These are phyloP conservation scores for Istiophorus platypterus DNA, from an alignment of 2,113 vertebrate genomes.

Conservation along the genomic window DNA sequence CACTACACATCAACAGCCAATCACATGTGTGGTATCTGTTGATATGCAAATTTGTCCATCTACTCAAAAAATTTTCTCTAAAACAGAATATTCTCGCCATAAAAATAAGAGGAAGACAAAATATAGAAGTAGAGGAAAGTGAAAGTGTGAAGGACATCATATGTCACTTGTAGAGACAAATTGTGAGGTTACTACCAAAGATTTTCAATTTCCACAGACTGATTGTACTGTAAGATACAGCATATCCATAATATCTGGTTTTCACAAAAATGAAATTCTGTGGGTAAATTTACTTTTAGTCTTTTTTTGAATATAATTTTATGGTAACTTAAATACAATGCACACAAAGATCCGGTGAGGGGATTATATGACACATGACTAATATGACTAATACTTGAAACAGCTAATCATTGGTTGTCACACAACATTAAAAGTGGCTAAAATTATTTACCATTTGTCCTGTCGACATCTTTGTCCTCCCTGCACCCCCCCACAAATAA, in stretches of 20 bases:
- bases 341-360: background rate
- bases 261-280: background rate
- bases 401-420: background rate
- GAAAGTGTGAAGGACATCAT: background rate
- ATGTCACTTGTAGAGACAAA: background rate
- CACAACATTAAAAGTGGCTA: background rate
- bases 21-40: background rate
- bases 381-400: too few relatives aligned
- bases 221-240: background rate
- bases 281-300: background rate
- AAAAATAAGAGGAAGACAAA: background rate
- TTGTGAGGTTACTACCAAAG: conserved; percentile 14
- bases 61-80: background rate
- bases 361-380: background rate
- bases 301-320: background rate
- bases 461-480: too few relatives aligned
- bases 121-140: background rate
- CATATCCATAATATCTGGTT: background rate
- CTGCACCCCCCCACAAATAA: too few relatives aligned
- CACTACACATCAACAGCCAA: too few relatives aligned
- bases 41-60: background rate
- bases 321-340: background rate
- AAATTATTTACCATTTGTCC: background rate
- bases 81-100: background rate
- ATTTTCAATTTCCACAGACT: conserved; percentile 10